Evolutionary conservation across 2,888 invertebrate species (phyloP), one percentile per base, ranked within the genome.

Genomic region (Temnothorax unifasciatus): DNA sequence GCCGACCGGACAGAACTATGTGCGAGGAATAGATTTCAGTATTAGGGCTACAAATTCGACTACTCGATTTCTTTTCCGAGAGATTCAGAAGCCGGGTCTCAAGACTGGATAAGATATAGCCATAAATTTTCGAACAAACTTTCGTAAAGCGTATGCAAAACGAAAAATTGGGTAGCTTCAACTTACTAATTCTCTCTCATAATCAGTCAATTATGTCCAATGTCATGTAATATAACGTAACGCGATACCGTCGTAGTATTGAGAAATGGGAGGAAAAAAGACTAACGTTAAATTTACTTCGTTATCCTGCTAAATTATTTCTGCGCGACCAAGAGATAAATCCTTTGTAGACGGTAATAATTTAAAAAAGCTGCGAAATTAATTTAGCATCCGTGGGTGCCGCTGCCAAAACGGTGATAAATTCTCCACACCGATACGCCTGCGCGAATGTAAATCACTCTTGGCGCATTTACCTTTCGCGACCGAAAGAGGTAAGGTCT

Each of bases 41-140:
- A 87, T 66, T 63, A 47, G 82, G 84, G 83, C 88, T 85, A 83
- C 73, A 84, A 92, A 88, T 89, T 87, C 87, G 88, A 89, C 82
- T 77, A 74, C 41, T 29, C 69, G 73, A 82, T 74, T 84, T 75
- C 71, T 77, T 52, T 83, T 54, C 61, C 15, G 52, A 63, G 38
- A 66, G 83, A 87, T 81, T 69, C 84, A 69, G 71, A 79, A 57
- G 4, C 8, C 6, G 15, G 11, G 1, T n/a, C 15, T 38, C 25
- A 34, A 11, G 34, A 21, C 9, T 18, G 64, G 50, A 11, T 9
- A 11, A n/a, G 52, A 61, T 54, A 68, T 76, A 75, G 82, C 82
- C 88, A 84, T 90, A 90, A 90, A 90, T 90, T 86, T 75, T 76
- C 71, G 9, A 13, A 13, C 2, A 0, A 54, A 77, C 11, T 68